Base-by-base conservation (phyloP, 2,888 invertebrate species). In the Melikaiella ostensackeni region DNA sequence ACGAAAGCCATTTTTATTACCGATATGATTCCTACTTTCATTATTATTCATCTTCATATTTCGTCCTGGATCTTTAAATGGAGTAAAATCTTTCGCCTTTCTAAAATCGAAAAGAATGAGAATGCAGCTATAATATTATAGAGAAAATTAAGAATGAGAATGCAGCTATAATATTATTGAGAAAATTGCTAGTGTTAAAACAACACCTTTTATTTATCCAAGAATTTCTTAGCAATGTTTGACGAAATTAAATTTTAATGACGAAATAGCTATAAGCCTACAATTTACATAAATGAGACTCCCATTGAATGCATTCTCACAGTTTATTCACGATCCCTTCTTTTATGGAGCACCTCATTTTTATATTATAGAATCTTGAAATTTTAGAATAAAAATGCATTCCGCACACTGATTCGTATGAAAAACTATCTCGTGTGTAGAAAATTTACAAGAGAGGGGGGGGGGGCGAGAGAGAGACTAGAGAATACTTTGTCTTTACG, bases 11-110 rank as follows among this genome's bases (percentile, higher is more conserved):
- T 66, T 70, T 70, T 50, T 75, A 80, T 76, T 57, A 55, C 82
- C 77, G 79, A 79, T 80, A 79, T 79, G 57, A 80, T 75, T 74
- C 77, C 62, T 78, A 75, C 75, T 80, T 75, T 77, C 75, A 75
- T 75, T 75, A 75, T 33, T 57, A 57, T 27, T 57, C 5, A 57
- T 57, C 57, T 21, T 21, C 13, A 57, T 24, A 57, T 24, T 57
- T 24, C 1, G 30, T 8, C 30, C 76, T 50, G 46, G 50, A 38
- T 24, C 35, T 33, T 38, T 42, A 42, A 16, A 42, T 38, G 4
- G 24, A 64, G 16, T 35, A 33, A n/a, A 63, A 35, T 19, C 64
- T 66, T 66, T 42, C 42, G 16, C 64, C 46, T 27, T 66, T 66
- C 27, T 66, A 27, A 46, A 66, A 42, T 27, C 27, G 1, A 19